These are phyloP conservation scores for Pseudopipra pipra DNA, from an alignment of 2,113 vertebrate genomes.

Conservation along the genomic window DNA sequence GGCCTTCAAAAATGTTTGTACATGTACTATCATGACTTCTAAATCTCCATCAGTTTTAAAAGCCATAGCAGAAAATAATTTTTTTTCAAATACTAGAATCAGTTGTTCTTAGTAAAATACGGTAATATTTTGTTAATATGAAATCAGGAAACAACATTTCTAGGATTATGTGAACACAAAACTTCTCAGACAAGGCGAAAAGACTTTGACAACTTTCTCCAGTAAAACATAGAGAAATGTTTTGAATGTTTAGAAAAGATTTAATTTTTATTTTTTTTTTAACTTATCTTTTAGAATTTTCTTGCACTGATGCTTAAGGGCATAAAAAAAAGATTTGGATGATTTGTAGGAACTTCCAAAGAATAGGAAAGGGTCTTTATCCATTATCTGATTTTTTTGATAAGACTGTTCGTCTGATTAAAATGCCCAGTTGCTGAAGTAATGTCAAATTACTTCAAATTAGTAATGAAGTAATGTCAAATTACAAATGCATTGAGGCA, in stretches of 20 bases:
- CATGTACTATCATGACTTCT: neutral
- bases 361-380: neutral
- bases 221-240: neutral
- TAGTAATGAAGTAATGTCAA: too few species aligned
- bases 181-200: neutral
- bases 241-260: neutral
- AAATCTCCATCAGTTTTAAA: constrained; percentile 1
- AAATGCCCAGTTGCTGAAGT: neutral
- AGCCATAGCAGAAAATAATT: neutral
- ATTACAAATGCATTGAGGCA: neutral
- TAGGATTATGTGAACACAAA: neutral
- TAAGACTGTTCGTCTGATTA: accelerated
- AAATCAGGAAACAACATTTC: neutral
- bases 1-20: constrained; percentile 25
- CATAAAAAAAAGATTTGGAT: neutral
- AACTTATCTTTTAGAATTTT: neutral
- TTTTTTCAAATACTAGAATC: neutral
- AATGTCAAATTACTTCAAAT: neutral
- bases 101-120: neutral
- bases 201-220: neutral
- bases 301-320: neutral
- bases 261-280: neutral
- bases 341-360: neutral
- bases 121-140: neutral
- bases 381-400: neutral